phyloP scores from a whole-genome alignment of 2,888 invertebrate species.

The Mystacides longicornis region DNA sequence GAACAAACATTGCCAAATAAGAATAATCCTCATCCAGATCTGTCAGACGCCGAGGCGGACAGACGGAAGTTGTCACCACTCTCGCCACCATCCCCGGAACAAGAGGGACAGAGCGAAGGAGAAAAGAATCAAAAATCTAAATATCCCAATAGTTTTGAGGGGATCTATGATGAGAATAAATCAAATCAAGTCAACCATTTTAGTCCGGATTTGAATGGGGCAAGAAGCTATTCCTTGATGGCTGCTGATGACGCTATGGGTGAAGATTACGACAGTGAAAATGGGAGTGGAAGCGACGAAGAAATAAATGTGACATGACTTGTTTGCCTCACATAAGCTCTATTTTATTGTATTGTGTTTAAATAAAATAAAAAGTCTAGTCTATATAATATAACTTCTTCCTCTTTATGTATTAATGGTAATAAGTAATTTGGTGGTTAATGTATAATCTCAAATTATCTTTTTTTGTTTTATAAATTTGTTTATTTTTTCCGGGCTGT shows the following conservation, averaged over 20 bases:
- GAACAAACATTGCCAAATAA: constrained; percentile 95
- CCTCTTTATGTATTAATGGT: too few relatives aligned
- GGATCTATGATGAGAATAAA: constrained; percentile 27
- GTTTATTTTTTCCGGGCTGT: too few relatives aligned
- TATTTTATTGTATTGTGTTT: not conserved
- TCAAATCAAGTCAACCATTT: constrained; percentile 11
- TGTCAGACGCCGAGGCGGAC: constrained; percentile 83
- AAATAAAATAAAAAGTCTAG: not conserved
- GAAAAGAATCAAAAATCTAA: constrained; percentile 30
- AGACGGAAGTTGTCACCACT: constrained; percentile 60
- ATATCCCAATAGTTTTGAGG: constrained; percentile 36
- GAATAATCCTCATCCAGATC: constrained; percentile 91
- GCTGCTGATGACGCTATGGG: constrained; percentile 38
- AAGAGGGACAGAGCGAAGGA: constrained; percentile 32
- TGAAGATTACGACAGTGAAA: constrained; percentile 44
- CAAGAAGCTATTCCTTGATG: constrained; percentile 21
- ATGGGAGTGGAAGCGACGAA: constrained; percentile 65
- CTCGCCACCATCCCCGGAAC: constrained; percentile 40
- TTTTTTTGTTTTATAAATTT: too few relatives aligned
- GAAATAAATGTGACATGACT: constrained; percentile 86
- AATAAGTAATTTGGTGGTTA: too few relatives aligned
- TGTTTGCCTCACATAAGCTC: constrained; percentile 26
- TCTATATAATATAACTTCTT: not conserved
- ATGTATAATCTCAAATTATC: too few relatives aligned
- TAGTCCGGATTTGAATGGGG: constrained; percentile 13